phyloP scores from a whole-genome alignment of 2,113 vertebrate genomes.

The Orientallactaga bullata region DNA sequence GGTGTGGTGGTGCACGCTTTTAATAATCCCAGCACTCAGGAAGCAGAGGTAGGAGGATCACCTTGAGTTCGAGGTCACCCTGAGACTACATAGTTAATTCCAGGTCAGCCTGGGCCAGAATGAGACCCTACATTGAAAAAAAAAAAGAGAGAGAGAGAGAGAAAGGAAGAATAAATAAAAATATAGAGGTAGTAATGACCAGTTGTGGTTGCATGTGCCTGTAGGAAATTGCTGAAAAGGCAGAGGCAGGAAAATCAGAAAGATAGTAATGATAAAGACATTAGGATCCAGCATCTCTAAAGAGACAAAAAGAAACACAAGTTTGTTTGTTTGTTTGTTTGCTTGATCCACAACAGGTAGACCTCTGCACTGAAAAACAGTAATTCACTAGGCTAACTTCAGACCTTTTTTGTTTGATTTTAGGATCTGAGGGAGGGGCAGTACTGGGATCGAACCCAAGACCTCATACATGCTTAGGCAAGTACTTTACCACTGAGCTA shows the following conservation, averaged over 20 bases:
- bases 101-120: too few species aligned
- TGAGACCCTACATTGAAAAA: too few species aligned
- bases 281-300: neutral
- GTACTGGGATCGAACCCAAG: neutral
- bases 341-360: neutral
- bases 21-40: too few species aligned
- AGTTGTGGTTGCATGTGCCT: too few species aligned
- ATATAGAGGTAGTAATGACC: too few species aligned
- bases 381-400: neutral
- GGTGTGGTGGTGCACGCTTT: too few species aligned
- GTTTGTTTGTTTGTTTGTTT: neutral
- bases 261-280: neutral
- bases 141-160: too few species aligned
- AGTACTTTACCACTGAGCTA: neutral
- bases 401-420: neutral
- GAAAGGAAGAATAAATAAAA: too few species aligned
- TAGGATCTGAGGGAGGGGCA: neutral
- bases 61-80: too few species aligned
- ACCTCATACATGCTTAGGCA: neutral
- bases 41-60: too few species aligned
- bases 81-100: too few species aligned
- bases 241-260: constrained; percentile 25
- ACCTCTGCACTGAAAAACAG: neutral
- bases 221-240: neutral
- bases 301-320: neutral